Conservation (phyloP, 1,140 invertebrate species). For the Chymomyza costata region DNA sequence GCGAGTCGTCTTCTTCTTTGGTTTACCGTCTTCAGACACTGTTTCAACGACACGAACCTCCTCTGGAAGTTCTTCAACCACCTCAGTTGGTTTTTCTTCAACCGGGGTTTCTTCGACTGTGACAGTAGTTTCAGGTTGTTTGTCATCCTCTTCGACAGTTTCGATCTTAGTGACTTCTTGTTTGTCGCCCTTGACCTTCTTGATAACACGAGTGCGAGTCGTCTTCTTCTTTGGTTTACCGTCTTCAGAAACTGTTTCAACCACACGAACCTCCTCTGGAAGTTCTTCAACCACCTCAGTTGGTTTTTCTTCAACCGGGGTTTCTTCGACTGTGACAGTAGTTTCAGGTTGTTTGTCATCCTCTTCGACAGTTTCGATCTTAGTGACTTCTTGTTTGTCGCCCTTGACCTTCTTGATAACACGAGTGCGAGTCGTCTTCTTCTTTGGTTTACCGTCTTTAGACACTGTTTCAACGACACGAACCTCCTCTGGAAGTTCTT, state of each 20-base stretch:
- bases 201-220: slow-evolving; percentile 45
- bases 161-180: slow-evolving; percentile 69
- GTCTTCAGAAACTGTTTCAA: background rate
- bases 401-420: slow-evolving; percentile 56
- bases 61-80: slow-evolving; percentile 14
- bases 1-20: slow-evolving; percentile 26
- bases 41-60: slow-evolving; percentile 4
- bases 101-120: slow-evolving; percentile 32
- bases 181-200: slow-evolving; percentile 54
- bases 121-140: slow-evolving; percentile 57
- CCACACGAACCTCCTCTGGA: slow-evolving; percentile 10
- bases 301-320: slow-evolving; percentile 9
- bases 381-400: slow-evolving; percentile 58
- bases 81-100: slow-evolving; percentile 10
- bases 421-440: slow-evolving; percentile 39
- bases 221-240: slow-evolving; percentile 15
- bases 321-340: slow-evolving; percentile 43
- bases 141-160: slow-evolving; percentile 71
- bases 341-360: slow-evolving; percentile 63
- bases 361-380: slow-evolving; percentile 73
- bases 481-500: slow-evolving; percentile 19
- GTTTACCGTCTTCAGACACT: background rate
- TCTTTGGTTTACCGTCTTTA: slow-evolving; percentile 2
- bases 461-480: background rate
- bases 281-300: slow-evolving; percentile 16